Conservation (phyloP, 2,888 invertebrate species). For the Trichopria drosophilae region DNA sequence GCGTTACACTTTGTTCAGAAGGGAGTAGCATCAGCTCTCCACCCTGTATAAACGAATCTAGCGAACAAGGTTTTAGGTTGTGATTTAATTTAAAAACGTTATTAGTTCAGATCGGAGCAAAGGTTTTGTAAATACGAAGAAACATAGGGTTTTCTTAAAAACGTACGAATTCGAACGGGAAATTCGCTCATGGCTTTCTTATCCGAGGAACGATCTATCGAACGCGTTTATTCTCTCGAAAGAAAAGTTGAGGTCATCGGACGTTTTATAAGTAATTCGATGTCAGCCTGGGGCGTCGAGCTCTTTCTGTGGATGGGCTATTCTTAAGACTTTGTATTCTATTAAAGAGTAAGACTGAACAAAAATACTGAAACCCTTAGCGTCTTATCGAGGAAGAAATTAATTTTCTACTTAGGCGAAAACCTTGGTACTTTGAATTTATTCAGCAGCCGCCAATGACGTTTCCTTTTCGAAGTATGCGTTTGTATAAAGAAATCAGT, state of each 20-base stretch:
- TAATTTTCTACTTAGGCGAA: constrained; percentile 19
- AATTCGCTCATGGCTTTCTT: too few relatives aligned
- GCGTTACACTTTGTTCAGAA: too few relatives aligned
- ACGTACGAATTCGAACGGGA: too few relatives aligned
- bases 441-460: constrained; percentile 12
- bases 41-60: constrained; percentile 35
- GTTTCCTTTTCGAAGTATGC: constrained; percentile 21
- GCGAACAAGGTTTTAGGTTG: constrained; percentile 52
- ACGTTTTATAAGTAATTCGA: too few relatives aligned
- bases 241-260: too few relatives aligned
- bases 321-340: constrained; percentile 50
- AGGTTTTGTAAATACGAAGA: constrained; percentile 46
- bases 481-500: constrained; percentile 31
- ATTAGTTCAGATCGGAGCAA: constrained; percentile 45
- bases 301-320: constrained; percentile 50
- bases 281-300: too few relatives aligned
- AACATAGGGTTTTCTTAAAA: too few relatives aligned
- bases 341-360: constrained; percentile 53
- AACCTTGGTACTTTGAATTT: constrained; percentile 19
- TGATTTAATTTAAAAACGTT: constrained; percentile 50
- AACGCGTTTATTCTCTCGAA: too few relatives aligned
- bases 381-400: constrained; percentile 17
- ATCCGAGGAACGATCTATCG: too few relatives aligned
- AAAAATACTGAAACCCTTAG: constrained; percentile 26
- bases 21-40: too few relatives aligned